Evolutionary conservation across 2,888 invertebrate species (phyloP), one percentile per base, ranked within the genome.

Genomic region (Trisateles emortualis): DNA sequence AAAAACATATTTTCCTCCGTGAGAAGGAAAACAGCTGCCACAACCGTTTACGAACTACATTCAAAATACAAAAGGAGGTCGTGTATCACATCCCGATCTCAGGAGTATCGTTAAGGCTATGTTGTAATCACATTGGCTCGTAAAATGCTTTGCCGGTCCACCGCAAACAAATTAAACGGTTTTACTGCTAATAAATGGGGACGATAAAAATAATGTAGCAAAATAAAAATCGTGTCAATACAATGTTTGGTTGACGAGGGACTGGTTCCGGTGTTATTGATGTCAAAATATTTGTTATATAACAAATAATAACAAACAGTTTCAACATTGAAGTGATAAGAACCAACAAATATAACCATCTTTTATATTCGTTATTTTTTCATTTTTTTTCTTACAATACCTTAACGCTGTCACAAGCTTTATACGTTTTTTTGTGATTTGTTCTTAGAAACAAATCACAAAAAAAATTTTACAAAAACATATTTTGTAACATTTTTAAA

Each of bases 101-200:
- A 51, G 53, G 74, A 79, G 85, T 64, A 72, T 77, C 83, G 78
- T 87, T 85, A 82, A 81, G 76, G 75, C 75, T 70, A 64, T 73
- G 69, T 66, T 75, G 82, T 83, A 85, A 87, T 86, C 86, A 80
- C 78, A 78, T 74, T 72, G 64, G 73, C 66, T 80, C 82, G 81
- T 86, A 84, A 85, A 87, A 72, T 78, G 80, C 76, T 85, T 84
- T 83, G 81, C 75, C 67, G 79, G 72, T 35, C 63, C 62, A 78
- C 85, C 83, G 66, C 85, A 83, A 86, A 85, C 85, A 85, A 86
- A 87, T 83, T 83, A 84, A 83, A 78, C 72, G 68, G 61, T 78
- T 79, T 79, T 78, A 82, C 75, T 78, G 80, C 79, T 81, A 80
- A 81, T 81, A 81, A 81, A 81, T 79, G 72, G 73, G 45, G 59